A percentile compares a stretch with the other conserved stretches of the same genome.
Conservation (phyloP, 2,113 vertebrate genomes). For the Phoxinus phoxinus region DNA sequence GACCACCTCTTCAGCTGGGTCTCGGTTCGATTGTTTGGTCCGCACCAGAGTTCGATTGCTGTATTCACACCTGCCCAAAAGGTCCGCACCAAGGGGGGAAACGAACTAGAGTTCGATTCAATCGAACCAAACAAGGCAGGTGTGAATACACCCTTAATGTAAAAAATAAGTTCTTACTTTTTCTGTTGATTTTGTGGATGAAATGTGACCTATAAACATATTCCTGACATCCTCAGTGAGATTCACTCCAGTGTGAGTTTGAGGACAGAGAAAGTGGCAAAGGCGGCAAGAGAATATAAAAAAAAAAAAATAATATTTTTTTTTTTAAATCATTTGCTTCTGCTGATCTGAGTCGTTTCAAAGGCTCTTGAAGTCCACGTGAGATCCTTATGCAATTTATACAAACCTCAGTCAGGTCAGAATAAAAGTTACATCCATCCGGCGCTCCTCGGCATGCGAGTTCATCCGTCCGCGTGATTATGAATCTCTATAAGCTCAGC, state of each 20-base stretch:
- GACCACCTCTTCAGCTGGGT: no score
- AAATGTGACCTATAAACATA: background rate
- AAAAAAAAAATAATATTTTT: background rate
- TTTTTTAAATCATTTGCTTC: background rate
- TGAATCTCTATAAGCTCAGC: slow-evolving; percentile 66
- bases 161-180: background rate
- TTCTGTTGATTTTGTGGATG: background rate
- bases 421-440: background rate
- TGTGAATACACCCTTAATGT: no score
- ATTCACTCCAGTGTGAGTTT: background rate
- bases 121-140: no score
- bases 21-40: no score
- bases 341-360: background rate
- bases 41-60: no score
- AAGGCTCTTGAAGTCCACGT: background rate
- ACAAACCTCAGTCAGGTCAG: background rate
- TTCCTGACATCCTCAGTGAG: background rate
- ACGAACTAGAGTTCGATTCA: no score
- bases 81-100: no score
- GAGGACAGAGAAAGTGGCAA: background rate
- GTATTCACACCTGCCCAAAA: no score
- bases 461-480: background rate
- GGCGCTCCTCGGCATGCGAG: background rate
- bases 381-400: slow-evolving; percentile 8
- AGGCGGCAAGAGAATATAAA: background rate